Evolutionary conservation across 2,888 invertebrate genomes (phyloP), one percentile per base, ranked within the genome.

Genomic region (Drosophila flavopinicola): DNA sequence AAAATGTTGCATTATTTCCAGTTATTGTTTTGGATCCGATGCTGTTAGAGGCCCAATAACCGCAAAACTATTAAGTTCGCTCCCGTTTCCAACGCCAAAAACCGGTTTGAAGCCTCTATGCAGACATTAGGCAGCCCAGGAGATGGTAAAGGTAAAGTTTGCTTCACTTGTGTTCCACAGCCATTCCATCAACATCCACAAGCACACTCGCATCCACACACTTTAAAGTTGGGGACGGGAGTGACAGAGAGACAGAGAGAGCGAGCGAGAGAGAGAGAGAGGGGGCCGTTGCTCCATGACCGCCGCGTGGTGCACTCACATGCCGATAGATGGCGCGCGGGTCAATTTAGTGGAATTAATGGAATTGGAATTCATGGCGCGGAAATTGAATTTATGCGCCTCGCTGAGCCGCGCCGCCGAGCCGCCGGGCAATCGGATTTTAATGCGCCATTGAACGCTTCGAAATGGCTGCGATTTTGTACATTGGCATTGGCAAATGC

Each of bases 281-380:
- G 7, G 30, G 49, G 52, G 71, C 60, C 70, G 72, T 75, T 85
- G 79, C 66, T 63, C 35, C 66, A 72, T 72, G 73, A 44, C 53
- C 53, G 67, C 15, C 49, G 53, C 86, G 84, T 90, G 71, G 85
- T 80, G 71, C 85, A 85, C 80, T 86, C 87, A 76, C 88, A 88
- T 88, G 91, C 89, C 89, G 90, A 88, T 88, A 82, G 75, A 64
- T 69, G 82, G 73, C 75, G 72, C 75, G 72, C 77, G 75, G 89
- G 88, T 91, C 90, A 91, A 91, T 91, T 88, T 90, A 88, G 90
- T 90, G 91, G 91, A 91, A 91, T 88, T 91, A 91, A 91, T 91
- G 90, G 90, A 90, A 90, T 85, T 88, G 88, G 87, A 90, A 89
- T 91, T 90, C 89, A 91, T 91, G 91, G 88, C 83, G 89, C 90